Conservation (phyloP, 2,797 vertebrate species). For the Pseudomugil tenellus region DNA sequence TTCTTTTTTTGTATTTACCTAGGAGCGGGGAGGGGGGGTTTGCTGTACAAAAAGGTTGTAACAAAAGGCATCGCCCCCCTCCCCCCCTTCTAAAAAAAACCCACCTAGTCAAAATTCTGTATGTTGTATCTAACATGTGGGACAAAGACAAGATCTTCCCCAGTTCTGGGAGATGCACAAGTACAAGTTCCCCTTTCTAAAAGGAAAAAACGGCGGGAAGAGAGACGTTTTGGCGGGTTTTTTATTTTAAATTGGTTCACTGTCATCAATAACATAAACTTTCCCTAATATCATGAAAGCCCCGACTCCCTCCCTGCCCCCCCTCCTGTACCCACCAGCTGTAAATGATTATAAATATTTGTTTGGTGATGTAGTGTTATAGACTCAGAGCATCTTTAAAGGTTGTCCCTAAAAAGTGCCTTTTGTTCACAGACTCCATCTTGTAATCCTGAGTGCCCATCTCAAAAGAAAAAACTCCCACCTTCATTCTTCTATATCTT, state of each 20-base stretch:
- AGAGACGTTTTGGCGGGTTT: slow-evolving; percentile 34
- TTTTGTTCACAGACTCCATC: slow-evolving; percentile 88
- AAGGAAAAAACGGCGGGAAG: not conserved
- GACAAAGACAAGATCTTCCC: slow-evolving; percentile 80
- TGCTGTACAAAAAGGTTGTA: slow-evolving; percentile 68
- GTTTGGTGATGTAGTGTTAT: slow-evolving; percentile 86
- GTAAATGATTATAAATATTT: slow-evolving; percentile 86
- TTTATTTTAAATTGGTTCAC: slow-evolving; percentile 48
- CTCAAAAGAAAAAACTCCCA: slow-evolving; percentile 76
- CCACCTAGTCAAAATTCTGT: slow-evolving; percentile 7
- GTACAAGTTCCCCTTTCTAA: slow-evolving; percentile 33
- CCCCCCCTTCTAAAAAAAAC: slow-evolving; percentile 60
- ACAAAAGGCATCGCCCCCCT: slow-evolving; percentile 82
- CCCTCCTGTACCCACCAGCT: slow-evolving; percentile 51
- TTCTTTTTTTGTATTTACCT: slow-evolving; percentile 87
- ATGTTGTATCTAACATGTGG: slow-evolving; percentile 26
- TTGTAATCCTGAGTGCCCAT: slow-evolving; percentile 85
- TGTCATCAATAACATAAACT: slow-evolving; percentile 26
- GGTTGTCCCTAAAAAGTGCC: slow-evolving; percentile 88
- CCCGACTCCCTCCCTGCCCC: not conserved
- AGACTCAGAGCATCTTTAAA: slow-evolving; percentile 87
- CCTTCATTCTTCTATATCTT: slow-evolving; percentile 78
- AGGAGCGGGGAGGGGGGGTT: slow-evolving; percentile 77
- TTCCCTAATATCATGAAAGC: not conserved
- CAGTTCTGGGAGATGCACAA: slow-evolving; percentile 72